Evolutionary conservation across 2,797 vertebrate species (phyloP).

Genomic region (Chaetodon trifasciatus): DNA sequence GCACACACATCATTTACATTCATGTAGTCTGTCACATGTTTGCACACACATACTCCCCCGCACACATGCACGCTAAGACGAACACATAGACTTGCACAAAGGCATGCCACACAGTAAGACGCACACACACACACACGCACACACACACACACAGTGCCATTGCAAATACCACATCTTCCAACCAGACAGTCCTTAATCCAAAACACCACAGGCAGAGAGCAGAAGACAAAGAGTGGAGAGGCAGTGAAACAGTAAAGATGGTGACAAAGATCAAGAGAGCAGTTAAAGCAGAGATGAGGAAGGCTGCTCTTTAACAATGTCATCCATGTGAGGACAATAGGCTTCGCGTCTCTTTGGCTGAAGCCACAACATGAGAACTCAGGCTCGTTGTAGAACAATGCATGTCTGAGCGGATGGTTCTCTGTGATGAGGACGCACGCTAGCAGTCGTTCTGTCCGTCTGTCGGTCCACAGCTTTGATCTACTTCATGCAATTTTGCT

Average conservation of each 20-base stretch:
- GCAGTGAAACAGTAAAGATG: conserved; percentile 30
- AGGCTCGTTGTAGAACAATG: conserved; percentile 43
- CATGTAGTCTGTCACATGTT: neutral
- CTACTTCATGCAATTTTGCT: neutral
- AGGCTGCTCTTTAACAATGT: conserved; percentile 21
- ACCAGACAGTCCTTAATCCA: conserved; percentile 42
- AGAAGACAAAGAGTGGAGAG: conserved; percentile 21
- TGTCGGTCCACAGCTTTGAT: too few species aligned
- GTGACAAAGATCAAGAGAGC: conserved; percentile 33
- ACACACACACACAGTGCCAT: conserved; percentile 11
- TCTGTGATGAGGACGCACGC: conserved; percentile 6
- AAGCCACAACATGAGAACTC: conserved; percentile 31
- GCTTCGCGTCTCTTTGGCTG: conserved; percentile 8
- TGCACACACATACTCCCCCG: neutral
- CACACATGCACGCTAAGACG: conserved; percentile 1
- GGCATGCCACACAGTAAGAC: neutral
- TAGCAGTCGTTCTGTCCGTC: neutral
- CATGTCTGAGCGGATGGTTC: conserved; percentile 34
- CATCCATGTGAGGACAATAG: conserved; percentile 45
- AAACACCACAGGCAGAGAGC: conserved; percentile 29
- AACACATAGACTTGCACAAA: neutral
- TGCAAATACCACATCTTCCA: conserved; percentile 45
- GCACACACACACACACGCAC: neutral
- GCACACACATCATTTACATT: conserved; percentile 2
- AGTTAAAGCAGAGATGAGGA: conserved; percentile 1